These are phyloP conservation scores for Melipona bicolor DNA, from an alignment of 2,888 invertebrate species.

Conservation along the genomic window DNA sequence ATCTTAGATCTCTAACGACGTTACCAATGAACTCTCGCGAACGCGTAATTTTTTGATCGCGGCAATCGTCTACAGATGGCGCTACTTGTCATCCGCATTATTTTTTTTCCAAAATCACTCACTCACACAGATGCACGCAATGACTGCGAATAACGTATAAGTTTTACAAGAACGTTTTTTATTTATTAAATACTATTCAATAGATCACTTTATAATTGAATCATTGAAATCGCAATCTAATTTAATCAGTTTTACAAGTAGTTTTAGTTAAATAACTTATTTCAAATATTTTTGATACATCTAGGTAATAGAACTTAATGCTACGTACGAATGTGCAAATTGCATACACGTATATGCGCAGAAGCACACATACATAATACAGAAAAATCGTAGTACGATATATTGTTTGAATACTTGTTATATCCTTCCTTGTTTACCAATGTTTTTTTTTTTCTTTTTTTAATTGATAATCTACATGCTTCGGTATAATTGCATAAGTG, in stretches of 20 bases:
- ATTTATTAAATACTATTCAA: conserved; percentile 39
- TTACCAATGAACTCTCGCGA: conserved; percentile 51
- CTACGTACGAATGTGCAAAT: conserved; percentile 11
- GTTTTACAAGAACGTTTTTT: conserved; percentile 38
- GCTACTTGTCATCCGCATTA: neutral
- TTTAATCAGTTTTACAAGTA: conserved; percentile 9
- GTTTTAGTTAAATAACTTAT: conserved; percentile 25
- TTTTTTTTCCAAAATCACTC: neutral
- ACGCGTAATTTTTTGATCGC: conserved; percentile 31
- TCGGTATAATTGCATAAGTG: neutral
- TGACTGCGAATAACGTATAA: conserved; percentile 2
- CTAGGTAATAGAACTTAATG: conserved; percentile 9
- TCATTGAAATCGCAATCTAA: conserved; percentile 25
- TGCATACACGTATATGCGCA: neutral
- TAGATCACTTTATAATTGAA: conserved; percentile 18
- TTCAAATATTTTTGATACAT: conserved; percentile 13
- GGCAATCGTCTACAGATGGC: conserved; percentile 34
- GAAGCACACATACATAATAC: conserved; percentile 9
- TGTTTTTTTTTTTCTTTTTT: neutral
- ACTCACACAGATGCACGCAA: too few relatives aligned
- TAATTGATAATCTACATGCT: conserved; percentile 16
- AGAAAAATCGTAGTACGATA: conserved; percentile 2
- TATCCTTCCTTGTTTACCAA: conserved; percentile 12
- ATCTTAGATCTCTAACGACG: conserved; percentile 62
- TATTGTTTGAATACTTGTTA: conserved; percentile 1